Base-by-base conservation (phyloP, 2,113 vertebrate species). In the Rousettus leschenaultii region DNA sequence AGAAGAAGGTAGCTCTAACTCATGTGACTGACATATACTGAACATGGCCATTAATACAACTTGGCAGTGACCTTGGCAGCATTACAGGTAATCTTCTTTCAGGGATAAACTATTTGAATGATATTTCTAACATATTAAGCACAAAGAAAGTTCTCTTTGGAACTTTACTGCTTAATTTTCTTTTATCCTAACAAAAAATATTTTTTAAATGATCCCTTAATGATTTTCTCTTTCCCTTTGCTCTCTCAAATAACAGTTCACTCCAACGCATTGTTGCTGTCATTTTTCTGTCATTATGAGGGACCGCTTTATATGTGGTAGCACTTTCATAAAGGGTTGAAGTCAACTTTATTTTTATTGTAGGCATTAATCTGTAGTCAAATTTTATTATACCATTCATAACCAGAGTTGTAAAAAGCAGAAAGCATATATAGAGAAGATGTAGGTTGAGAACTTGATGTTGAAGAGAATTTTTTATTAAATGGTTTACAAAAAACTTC, bases 21-120 rank as follows among this genome's bases (percentile, higher is more conserved):
- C 94, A 22, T 68, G 96, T 89, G 53, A 96, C 94, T 97, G 95
- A 94, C 82, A 85, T 70, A 59, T 92, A 86, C 14, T 24, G 65
- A 94, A 30, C 79, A 48, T 1, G 1, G 48, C 94, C 96, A 95
- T 98, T 97, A 98, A 97, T 95, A 79, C 79, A 95, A 95, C 30
- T 92, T 97, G 95, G 96, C 91, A 86, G 80, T 98, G 95, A 97
- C 95, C 97, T 98, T 98, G 97, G n/a, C 77, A 83, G 73, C 82
- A 10, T 94, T 91, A 24, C 63, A 89, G 89, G 90, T 97, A 73
- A 83, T 96, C 95, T 96, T 71, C 95, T 80, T 96, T 30, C 71
- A 89, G 55, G 59, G 68, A 95, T 98, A 73, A 97, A 89, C 86
- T 95, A 95, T 95, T 95, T 97, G 77, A 97, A 96, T 77, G 86